Conservation (phyloP, 1,140 invertebrate genomes). For the Drosophila repletoides region DNA sequence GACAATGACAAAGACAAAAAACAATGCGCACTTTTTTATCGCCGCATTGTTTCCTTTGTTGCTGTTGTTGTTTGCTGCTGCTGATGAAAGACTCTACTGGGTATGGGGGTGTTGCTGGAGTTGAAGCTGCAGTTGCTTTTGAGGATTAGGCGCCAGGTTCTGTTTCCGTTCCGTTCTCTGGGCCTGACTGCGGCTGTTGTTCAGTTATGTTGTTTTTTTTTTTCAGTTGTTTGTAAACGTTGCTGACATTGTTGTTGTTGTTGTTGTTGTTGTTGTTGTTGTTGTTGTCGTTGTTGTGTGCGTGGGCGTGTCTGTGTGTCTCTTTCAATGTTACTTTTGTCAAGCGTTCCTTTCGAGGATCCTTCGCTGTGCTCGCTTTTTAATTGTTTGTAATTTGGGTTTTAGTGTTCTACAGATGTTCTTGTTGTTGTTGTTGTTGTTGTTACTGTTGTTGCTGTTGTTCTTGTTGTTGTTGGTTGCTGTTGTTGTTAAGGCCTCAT, state of each 20-base stretch:
- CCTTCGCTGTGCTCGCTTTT: constrained; percentile 51
- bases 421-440: constrained; percentile 19
- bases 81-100: constrained; percentile 12
- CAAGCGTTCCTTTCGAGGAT: constrained; percentile 34
- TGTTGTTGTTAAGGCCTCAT: constrained; percentile 74
- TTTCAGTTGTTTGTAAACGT: constrained; percentile 67
- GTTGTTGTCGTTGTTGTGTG: constrained; percentile 1
- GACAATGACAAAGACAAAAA: constrained; percentile 34
- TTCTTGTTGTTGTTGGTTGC: constrained; percentile 39
- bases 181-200: constrained; percentile 35
- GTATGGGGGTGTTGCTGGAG: constrained; percentile 23
- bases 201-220: too few species aligned
- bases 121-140: constrained; percentile 3
- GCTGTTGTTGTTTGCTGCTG: constrained; percentile 9
- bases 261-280: constrained; percentile 13
- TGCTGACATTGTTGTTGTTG: constrained; percentile 12
- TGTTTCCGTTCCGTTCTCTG: not conserved
- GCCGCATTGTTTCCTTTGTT: constrained; percentile 27
- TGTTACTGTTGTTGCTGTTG: constrained; percentile 9
- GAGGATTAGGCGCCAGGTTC: not conserved
- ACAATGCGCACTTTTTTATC: constrained; percentile 42
- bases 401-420: constrained; percentile 60
- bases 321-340: constrained; percentile 21
- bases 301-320: constrained; percentile 4
- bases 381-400: constrained; percentile 73